Base-by-base conservation (phyloP, 2,888 invertebrate species). In the Drosophila cyrtoloma region DNA sequence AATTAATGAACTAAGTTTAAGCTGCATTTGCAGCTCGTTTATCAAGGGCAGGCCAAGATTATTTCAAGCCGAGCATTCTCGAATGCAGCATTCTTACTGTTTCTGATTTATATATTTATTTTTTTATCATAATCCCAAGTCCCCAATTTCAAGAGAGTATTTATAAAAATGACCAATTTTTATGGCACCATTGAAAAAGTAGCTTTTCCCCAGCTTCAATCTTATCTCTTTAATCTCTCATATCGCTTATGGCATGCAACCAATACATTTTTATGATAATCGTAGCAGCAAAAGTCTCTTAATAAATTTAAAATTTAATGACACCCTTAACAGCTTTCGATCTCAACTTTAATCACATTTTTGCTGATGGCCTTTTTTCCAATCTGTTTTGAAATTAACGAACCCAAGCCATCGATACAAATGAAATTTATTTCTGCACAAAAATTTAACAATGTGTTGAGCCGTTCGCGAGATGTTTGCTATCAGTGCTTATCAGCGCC, bases 391-490 rank as follows among this genome's bases (percentile, higher is more conserved):
- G 3, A 42, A 32, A 5, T 33, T 22, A n/a, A 35, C 26, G 3
- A 44, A 16, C 10, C 14, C 33, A 30, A 51, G 0, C 10, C 6
- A 28, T 28, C 39, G 51, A 37, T 69, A 26, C 35, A 56, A 66
- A 56, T 35, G 5, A 19, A 39, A 51, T 47, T 55, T 39, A 59
- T 32, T 51, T 63, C 44, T 55, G 16, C 47, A 9, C 26, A 16
- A 57, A n/a, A n/a, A 28, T 50, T 33, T 42, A 42, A 33, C 47
- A 55, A 64, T 51, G 53, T 58, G 51, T 58, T 53, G 44, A 68
- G 30, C 52, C 19, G 14, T 16, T 60, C 51, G 37, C 33, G 51
- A 62, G 51, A 2, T n/a, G 33, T 14, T 42, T 42, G 14, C 33
- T 30, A 55, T 57, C 26, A 22, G 51, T 19, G 39, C 47, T 47